Evolutionary conservation across 2,113 vertebrate species (phyloP).

Genomic region (Rhea americana): DNA sequence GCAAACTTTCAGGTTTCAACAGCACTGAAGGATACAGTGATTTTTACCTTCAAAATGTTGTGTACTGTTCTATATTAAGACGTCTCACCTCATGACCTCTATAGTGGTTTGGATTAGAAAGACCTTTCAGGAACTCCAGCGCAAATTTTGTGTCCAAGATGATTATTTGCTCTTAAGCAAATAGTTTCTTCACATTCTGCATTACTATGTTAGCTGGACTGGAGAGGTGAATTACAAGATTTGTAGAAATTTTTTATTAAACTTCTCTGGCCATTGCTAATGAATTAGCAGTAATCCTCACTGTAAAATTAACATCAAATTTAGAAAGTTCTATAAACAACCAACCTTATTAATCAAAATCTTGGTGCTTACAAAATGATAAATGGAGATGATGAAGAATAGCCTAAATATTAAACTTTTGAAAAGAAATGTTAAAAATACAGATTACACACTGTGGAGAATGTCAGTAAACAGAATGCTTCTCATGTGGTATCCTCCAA

Average conservation of each 20-base stretch:
- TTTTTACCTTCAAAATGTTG: not conserved
- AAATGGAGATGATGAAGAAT: not conserved
- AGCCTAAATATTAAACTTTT: not conserved
- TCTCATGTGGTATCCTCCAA: not conserved
- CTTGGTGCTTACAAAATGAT: not conserved
- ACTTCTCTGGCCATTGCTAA: not conserved
- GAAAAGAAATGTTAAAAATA: not conserved
- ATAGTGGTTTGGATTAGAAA: not conserved
- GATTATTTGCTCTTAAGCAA: not conserved
- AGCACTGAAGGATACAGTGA: not conserved
- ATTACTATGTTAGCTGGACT: not conserved
- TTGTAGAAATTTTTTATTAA: not conserved
- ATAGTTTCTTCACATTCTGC: not conserved
- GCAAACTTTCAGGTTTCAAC: not conserved
- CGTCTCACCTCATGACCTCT: not conserved
- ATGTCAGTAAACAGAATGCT: not conserved
- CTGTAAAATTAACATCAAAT: slow-evolving; percentile 23
- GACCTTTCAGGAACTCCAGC: not conserved
- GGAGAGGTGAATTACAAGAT: not conserved
- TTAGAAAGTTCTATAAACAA: slow-evolving; percentile 2
- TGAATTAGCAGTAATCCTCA: not conserved
- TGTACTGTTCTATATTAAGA: not conserved
- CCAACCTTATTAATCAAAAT: slow-evolving; percentile 24
- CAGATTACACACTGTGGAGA: not conserved
- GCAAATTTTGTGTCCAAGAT: not conserved